These are phyloP conservation scores for Fragum sueziense DNA, from an alignment of 2,888 invertebrate species.

Conservation along the genomic window DNA sequence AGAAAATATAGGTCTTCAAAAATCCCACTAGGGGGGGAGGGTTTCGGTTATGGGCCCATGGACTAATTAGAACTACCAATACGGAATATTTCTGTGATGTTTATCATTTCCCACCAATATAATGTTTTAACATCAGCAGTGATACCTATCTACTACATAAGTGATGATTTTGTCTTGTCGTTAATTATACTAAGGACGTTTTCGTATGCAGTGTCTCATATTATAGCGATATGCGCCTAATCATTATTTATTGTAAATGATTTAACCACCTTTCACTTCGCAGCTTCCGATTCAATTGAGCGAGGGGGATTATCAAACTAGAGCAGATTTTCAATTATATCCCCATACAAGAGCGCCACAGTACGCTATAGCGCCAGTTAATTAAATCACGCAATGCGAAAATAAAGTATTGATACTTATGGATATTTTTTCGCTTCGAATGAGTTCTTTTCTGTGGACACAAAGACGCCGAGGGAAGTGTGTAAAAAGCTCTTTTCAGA, in stretches of 20 bases:
- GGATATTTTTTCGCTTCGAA: constrained; percentile 24
- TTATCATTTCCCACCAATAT: too few relatives aligned
- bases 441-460: constrained; percentile 18
- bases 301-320: constrained; percentile 39
- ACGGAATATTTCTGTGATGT: too few relatives aligned
- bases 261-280: constrained; percentile 52
- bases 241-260: constrained; percentile 56
- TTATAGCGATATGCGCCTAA: constrained; percentile 49
- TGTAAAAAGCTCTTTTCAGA: constrained; percentile 21
- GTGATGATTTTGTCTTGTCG: too few relatives aligned
- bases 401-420: constrained; percentile 27
- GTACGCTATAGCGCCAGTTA: constrained; percentile 47
- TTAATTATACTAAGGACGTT: too few relatives aligned
- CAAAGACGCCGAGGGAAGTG: constrained; percentile 19
- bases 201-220: neutral
- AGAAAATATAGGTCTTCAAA: too few relatives aligned
- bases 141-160: too few relatives aligned
- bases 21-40: too few relatives aligned
- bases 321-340: constrained; percentile 56
- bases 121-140: too few relatives aligned
- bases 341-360: constrained; percentile 37
- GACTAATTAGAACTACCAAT: too few relatives aligned
- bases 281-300: constrained; percentile 50
- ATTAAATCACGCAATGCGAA: constrained; percentile 56
- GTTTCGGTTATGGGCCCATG: too few relatives aligned